These are phyloP conservation scores for Mesoclemmys tuberculata DNA, from an alignment of 2,113 vertebrate species.

Conservation along the genomic window DNA sequence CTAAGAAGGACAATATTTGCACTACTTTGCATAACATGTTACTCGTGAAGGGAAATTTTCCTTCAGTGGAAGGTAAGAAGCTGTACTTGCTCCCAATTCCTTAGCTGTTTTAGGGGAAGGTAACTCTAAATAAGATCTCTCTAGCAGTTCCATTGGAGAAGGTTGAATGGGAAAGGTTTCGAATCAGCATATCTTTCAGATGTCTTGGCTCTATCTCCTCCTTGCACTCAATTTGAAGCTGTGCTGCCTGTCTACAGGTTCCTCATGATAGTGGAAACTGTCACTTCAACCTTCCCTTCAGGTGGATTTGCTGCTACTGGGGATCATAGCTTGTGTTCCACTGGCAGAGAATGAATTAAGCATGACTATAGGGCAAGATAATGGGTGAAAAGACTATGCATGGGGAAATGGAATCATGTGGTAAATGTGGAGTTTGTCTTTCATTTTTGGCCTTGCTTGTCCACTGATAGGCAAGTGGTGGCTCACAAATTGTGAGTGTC, in stretches of 20 bases:
- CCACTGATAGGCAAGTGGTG: not conserved
- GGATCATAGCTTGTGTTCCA: not conserved
- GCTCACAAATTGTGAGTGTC: not conserved
- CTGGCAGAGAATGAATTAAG: not conserved
- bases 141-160: not conserved
- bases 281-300: not conserved
- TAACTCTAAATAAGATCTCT: not conserved
- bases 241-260: not conserved
- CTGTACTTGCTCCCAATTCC: not conserved
- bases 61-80: not conserved
- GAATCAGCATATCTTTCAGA: not conserved
- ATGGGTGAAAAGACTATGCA: not conserved
- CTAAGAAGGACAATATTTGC: not conserved
- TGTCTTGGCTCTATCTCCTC: not conserved
- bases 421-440: not conserved
- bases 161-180: not conserved
- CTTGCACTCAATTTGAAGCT: not conserved
- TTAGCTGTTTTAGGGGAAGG: not conserved
- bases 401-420: not conserved
- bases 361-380: not conserved
- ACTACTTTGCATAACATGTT: not conserved
- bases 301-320: not conserved
- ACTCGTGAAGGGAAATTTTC: not conserved
- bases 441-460: not conserved
- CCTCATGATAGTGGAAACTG: not conserved